Percentiles rank a stretch among this genome's conserved stretches.
Conservation (phyloP, 2,888 invertebrate species). For the Chloroclysta siterata region DNA sequence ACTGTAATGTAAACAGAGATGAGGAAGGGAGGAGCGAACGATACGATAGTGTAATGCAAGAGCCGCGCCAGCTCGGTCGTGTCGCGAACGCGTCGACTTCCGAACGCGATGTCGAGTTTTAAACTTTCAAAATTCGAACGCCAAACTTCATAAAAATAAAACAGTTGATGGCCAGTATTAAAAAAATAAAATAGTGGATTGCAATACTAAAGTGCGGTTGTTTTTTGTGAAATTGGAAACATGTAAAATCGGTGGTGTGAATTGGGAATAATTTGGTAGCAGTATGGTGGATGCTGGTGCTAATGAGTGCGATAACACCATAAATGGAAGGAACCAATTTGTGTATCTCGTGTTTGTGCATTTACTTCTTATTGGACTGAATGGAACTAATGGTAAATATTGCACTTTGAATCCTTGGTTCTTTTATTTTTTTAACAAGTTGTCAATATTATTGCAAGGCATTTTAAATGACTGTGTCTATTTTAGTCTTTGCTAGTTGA, state of each 20-base stretch:
- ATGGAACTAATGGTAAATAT: constrained; percentile 81
- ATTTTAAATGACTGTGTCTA: too few relatives aligned
- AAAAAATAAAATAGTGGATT: constrained; percentile 31
- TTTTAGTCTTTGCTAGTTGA: too few relatives aligned
- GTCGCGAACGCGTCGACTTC: constrained; percentile 52
- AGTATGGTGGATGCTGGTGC: constrained; percentile 83
- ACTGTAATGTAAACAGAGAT: constrained; percentile 78
- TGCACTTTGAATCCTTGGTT: constrained; percentile 25
- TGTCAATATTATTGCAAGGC: too few relatives aligned
- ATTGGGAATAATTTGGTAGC: constrained; percentile 75
- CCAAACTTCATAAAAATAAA: constrained; percentile 11
- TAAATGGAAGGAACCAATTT: constrained; percentile 82
- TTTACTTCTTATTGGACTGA: constrained; percentile 81
- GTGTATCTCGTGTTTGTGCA: constrained; percentile 81
- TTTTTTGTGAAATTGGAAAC: constrained; percentile 58
- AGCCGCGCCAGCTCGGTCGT: constrained; percentile 69
- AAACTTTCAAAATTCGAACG: constrained; percentile 59
- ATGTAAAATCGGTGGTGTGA: constrained; percentile 73
- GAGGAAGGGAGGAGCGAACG: constrained; percentile 69
- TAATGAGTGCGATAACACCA: constrained; percentile 81
- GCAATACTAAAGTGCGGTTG: constrained; percentile 20
- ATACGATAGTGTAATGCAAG: constrained; percentile 73
- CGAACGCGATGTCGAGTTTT: constrained; percentile 56
- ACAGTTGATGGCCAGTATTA: constrained; percentile 26
- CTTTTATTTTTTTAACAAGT: neutral